Evolutionary conservation across 1,140 invertebrate species (phyloP), one percentile per base, ranked within the genome.

Genomic region (Helicoverpa zea): DNA sequence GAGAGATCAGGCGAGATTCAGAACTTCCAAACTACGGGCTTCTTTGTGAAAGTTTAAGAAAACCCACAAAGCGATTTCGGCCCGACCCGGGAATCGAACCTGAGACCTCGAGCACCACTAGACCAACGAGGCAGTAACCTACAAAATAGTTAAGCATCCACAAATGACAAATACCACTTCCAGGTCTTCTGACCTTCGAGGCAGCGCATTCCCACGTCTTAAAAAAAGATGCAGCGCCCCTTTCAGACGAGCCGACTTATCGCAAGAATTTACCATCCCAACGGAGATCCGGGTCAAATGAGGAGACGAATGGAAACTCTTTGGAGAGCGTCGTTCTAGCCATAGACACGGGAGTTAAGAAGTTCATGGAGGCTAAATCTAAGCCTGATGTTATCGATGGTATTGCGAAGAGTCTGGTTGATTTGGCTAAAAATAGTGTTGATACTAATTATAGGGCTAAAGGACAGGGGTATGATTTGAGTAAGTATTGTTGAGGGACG

Each of bases 341-440:
- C 49, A 72, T 72, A 54, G 68, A 72, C 3, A 51, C 18, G 9
- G 75, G 75, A 0, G 61, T 66, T 0, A 66, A 66, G 18, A 52
- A 52, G 0, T 13, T 56, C 14, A 12, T 54, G 0, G 23, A 49
- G 2, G 47, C 29, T 2, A 23, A 66, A 13, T 51, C 35, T 12
- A 23, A 49, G 5, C 11, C 35, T 10, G 30, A 29, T 12, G 11
- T 77, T 0, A 18, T 77, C 4, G 75, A 64, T 3, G 51, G 13
- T 13, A 18, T 77, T 35, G 75, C 61, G 1, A 52, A 77, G 16
- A 12, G 23, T 14, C 10, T 77, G 2, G 4, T 66, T 5, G 47
- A 66, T 2, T 54, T 54, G 12, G 49, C 14, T 16, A 66, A 77
- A 14, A n/a, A 54, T 12, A 77, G 11, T 10, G 54, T 5, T 3